Conservation (phyloP, 1,140 invertebrate genomes). For the Neodiprion lecontei region DNA sequence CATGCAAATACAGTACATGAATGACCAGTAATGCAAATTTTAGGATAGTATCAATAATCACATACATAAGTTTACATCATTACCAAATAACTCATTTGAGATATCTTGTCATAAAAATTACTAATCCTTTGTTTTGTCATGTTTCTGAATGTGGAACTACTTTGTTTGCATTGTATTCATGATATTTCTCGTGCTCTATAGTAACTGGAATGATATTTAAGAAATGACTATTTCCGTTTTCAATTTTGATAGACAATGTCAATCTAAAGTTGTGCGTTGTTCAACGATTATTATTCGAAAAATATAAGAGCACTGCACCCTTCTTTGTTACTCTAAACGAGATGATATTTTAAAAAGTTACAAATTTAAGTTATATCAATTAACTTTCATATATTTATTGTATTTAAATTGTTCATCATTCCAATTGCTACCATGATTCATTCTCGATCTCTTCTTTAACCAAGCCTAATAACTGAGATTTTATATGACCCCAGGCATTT, state of each 20-base stretch:
- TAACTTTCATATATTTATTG: background rate
- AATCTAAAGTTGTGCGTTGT: background rate
- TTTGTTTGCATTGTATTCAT: background rate
- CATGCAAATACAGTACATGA: background rate
- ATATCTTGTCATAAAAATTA: background rate
- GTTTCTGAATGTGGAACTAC: background rate
- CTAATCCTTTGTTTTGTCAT: background rate
- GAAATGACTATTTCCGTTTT: background rate
- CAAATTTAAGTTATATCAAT: constrained; percentile 4
- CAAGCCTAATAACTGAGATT: background rate
- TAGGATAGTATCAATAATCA: background rate
- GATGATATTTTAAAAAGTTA: background rate
- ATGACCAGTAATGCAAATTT: background rate
- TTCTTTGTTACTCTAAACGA: background rate
- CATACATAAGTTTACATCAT: background rate
- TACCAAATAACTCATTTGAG: no score
- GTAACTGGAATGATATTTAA: constrained; percentile 3
- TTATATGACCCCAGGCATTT: background rate
- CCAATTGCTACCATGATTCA: background rate
- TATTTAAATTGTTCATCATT: background rate
- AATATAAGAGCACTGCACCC: background rate
- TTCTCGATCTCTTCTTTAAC: background rate
- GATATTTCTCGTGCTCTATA: background rate
- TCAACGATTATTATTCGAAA: constrained; percentile 2
- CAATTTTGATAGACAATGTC: background rate